These are phyloP conservation scores for Channa argus DNA, from an alignment of 2,113 vertebrate species.

Conservation along the genomic window DNA sequence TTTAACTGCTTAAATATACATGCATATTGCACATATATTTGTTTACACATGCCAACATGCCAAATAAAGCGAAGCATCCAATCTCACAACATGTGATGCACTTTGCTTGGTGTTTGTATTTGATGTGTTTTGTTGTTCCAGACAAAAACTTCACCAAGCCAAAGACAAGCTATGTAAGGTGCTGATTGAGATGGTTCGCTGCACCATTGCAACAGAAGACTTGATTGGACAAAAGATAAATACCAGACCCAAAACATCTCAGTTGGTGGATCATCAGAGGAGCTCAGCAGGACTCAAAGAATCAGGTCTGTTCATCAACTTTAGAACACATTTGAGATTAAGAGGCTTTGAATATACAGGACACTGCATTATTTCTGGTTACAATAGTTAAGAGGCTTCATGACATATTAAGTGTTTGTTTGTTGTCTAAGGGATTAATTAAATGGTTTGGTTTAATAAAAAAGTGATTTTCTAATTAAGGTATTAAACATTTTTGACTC, in stretches of 20 bases:
- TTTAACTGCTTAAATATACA: too few species aligned
- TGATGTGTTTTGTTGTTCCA: conserved; percentile 49
- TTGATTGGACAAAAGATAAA: conserved; percentile 87
- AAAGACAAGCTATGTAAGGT: conserved; percentile 86
- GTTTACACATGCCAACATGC: not conserved
- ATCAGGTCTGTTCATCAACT: conserved; percentile 61
- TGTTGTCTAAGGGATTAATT: too few species aligned
- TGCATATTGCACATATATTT: not conserved
- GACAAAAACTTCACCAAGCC: conserved; percentile 82
- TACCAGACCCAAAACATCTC: conserved; percentile 57
- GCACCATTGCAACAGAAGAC: conserved; percentile 84
- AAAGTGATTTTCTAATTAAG: too few species aligned
- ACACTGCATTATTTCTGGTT: too few species aligned
- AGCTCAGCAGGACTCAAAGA: conserved; percentile 50
- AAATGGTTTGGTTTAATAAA: too few species aligned
- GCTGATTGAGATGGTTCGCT: conserved; percentile 85
- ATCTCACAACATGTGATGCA: not conserved
- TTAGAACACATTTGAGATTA: too few species aligned
- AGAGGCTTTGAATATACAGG: not conserved
- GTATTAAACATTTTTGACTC: not conserved
- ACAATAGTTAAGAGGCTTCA: too few species aligned
- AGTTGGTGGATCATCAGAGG: conserved; percentile 18
- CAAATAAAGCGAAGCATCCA: not conserved
- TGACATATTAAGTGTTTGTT: not conserved
- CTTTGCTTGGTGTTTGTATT: not conserved